phyloP scores from a whole-genome alignment of 92 coral and sea anemone genomes.

The Porites rus region DNA sequence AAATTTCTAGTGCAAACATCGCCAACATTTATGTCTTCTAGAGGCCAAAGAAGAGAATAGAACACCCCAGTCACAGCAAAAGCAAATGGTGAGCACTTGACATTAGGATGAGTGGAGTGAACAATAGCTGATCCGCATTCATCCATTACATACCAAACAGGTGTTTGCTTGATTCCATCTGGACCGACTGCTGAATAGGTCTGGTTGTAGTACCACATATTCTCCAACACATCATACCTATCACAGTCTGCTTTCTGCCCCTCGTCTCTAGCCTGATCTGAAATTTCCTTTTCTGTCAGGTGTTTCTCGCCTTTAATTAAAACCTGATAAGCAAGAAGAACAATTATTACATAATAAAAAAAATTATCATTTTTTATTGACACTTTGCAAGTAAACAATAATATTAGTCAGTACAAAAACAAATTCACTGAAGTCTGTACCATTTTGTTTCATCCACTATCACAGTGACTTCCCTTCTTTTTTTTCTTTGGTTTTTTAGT shows the following conservation, averaged over 20 bases:
- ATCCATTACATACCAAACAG: slow-evolving; percentile 87
- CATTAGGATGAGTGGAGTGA: slow-evolving; percentile 75
- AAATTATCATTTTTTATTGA: background rate
- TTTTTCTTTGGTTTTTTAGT: no score
- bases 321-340: slow-evolving; percentile 38
- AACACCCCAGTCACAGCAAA: slow-evolving; percentile 75
- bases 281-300: slow-evolving; percentile 73
- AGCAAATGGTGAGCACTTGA: slow-evolving; percentile 86
- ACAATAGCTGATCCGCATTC: slow-evolving; percentile 78
- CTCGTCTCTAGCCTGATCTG: slow-evolving; percentile 69
- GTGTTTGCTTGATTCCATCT: slow-evolving; percentile 67
- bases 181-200: slow-evolving; percentile 81
- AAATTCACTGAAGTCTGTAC: no score
- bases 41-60: slow-evolving; percentile 82
- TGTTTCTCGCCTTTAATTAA: slow-evolving; percentile 79
- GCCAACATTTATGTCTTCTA: slow-evolving; percentile 61
- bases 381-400: no score
- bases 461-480: no score
- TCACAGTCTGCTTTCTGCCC: slow-evolving; percentile 39
- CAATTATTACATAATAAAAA: background rate
- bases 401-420: no score
- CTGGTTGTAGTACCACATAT: slow-evolving; percentile 90
- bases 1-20: slow-evolving; percentile 78
- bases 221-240: slow-evolving; percentile 49
- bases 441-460: no score